Conservation (phyloP, 2,888 invertebrate genomes). For the Acrobasis consociella region DNA sequence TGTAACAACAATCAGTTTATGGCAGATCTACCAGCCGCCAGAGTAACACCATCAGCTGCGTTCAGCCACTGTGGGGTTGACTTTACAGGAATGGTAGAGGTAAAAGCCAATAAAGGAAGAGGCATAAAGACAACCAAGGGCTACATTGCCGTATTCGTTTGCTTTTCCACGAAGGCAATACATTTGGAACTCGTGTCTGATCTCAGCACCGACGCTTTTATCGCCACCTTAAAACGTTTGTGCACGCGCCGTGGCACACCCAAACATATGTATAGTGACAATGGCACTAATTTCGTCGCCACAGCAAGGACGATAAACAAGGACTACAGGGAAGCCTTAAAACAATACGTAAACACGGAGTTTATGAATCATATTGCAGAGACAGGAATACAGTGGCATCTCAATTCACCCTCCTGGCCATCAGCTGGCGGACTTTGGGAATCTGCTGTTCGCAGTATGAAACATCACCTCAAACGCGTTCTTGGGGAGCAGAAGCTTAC, state of each 20-base stretch:
- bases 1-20: too few species aligned
- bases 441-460: conserved; percentile 15
- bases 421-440: conserved; percentile 24
- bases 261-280: conserved; percentile 27
- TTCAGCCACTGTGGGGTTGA: neutral
- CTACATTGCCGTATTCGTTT: too few species aligned
- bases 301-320: too few species aligned
- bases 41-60: too few species aligned
- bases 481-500: conserved; percentile 1
- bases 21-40: too few species aligned
- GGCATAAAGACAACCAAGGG: too few species aligned
- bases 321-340: too few species aligned
- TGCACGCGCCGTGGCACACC: conserved; percentile 21
- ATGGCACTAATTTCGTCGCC: neutral
- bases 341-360: too few species aligned
- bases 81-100: too few species aligned
- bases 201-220: conserved; percentile 22
- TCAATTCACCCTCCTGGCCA: conserved; percentile 18
- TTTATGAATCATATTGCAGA: neutral
- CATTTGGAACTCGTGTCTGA: conserved; percentile 30
- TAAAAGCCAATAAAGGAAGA: conserved; percentile 3
- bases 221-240: conserved; percentile 26
- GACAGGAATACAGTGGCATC: conserved; percentile 8
- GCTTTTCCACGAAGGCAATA: neutral
- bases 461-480: conserved; percentile 15